Evolutionary conservation across 2,797 vertebrate genomes (phyloP).

Genomic region (Rallus crepitans): DNA sequence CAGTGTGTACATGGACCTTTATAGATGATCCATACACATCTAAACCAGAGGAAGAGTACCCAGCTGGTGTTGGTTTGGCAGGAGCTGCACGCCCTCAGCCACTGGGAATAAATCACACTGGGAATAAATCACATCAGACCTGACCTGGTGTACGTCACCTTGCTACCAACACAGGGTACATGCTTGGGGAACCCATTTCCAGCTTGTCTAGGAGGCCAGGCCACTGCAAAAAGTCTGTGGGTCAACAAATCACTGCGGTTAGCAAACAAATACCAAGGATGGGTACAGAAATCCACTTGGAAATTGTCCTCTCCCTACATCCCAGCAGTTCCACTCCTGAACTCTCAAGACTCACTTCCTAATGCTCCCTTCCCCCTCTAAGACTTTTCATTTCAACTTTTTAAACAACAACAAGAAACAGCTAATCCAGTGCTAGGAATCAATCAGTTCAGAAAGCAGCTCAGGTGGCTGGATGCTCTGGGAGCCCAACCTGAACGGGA

Average conservation of each 20-base stretch:
- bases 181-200: not conserved
- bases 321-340: not conserved
- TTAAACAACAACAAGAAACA: too few species aligned
- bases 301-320: accelerated
- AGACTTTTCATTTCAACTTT: not conserved
- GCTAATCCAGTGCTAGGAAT: not conserved
- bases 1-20: not conserved
- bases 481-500: not conserved
- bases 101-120: not conserved
- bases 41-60: not conserved
- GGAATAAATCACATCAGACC: not conserved
- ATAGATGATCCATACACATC: accelerated
- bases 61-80: accelerated
- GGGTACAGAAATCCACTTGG: not conserved
- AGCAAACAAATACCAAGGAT: not conserved
- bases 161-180: not conserved
- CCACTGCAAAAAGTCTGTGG: not conserved
- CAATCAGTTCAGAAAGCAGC: not conserved
- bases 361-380: not conserved
- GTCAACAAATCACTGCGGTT: not conserved
- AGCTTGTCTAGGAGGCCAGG: not conserved
- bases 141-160: not conserved
- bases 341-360: not conserved
- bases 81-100: not conserved
- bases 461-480: not conserved